Percentiles rank a stretch among this genome's conserved stretches.
phyloP scores from a whole-genome alignment of 2,797 vertebrate genomes.

The Epinephelus coioides region DNA sequence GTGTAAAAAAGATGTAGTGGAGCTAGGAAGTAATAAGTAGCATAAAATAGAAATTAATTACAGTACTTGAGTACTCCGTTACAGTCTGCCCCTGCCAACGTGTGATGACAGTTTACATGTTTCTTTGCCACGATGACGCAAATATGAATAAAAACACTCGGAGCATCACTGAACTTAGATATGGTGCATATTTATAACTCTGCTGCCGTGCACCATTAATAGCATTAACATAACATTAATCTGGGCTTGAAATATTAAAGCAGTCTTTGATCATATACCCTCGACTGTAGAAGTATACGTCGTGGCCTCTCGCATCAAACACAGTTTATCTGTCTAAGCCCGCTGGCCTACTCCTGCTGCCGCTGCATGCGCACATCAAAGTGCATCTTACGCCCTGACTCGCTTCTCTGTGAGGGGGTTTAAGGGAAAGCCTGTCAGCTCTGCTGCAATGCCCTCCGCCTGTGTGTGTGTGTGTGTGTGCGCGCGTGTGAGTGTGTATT shows the following conservation, averaged over 20 bases:
- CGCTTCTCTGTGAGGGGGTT: conserved; percentile 8
- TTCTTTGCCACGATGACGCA: not conserved
- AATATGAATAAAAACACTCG: not conserved
- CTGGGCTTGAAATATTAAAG: not conserved
- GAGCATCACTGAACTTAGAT: not conserved
- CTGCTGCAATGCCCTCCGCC: conserved; percentile 30
- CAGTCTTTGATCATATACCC: not conserved
- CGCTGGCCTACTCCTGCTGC: conserved; percentile 14
- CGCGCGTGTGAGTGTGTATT: conserved; percentile 25
- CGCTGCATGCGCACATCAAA: conserved; percentile 36
- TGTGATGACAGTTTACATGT: not conserved
- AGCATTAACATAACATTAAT: not conserved
- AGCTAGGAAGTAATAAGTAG: too few relatives aligned
- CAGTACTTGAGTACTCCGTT: too few relatives aligned
- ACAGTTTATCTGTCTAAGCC: conserved; percentile 17
- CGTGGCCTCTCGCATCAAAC: conserved; percentile 21
- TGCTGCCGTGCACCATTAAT: not conserved
- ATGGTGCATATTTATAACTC: not conserved
- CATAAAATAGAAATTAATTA: too few relatives aligned
- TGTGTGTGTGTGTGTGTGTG: conserved; percentile 27
- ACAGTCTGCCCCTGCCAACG: too few relatives aligned
- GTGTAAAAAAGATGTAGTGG: too few relatives aligned
- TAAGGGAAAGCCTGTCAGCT: conserved; percentile 51
- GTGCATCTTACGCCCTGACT: conserved; percentile 16
- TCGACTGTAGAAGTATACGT: not conserved